These are phyloP conservation scores for Polypterus bichir DNA, from an alignment of 2,113 vertebrate species.

Conservation along the genomic window DNA sequence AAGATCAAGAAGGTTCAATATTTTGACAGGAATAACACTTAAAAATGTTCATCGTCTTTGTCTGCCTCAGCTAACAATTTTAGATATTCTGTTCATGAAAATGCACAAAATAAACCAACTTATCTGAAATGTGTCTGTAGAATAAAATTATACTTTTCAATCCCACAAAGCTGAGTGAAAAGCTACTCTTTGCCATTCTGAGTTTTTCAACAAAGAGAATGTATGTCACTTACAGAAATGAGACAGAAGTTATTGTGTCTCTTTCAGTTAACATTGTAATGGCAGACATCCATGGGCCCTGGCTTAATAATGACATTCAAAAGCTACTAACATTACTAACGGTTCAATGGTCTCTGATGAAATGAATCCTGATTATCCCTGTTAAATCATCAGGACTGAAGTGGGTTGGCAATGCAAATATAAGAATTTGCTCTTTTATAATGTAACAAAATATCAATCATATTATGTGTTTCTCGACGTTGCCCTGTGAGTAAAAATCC, in stretches of 20 bases:
- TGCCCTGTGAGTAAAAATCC: neutral
- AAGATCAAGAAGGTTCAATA: too few relatives aligned
- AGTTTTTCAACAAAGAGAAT: neutral
- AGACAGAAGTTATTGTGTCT: neutral
- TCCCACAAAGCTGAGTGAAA: too few relatives aligned
- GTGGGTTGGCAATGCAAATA: neutral
- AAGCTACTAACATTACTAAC: constrained; percentile 1
- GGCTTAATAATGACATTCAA: neutral
- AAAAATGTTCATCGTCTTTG: too few relatives aligned
- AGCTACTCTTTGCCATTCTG: neutral
- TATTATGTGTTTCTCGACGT: neutral
- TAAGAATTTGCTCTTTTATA: constrained; percentile 1
- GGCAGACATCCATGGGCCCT: neutral
- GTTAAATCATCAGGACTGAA: neutral
- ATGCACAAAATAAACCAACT: too few relatives aligned
- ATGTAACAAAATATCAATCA: neutral
- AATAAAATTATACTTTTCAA: too few relatives aligned
- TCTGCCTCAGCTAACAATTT: too few relatives aligned
- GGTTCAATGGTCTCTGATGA: constrained; percentile 1
- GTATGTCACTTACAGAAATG: neutral
- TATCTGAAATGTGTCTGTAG: too few relatives aligned
- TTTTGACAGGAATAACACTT: too few relatives aligned
- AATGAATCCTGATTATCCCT: neutral
- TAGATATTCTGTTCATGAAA: too few relatives aligned
- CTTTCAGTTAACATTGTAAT: neutral